phyloP scores from a whole-genome alignment of 2,888 invertebrate genomes.

The Vanessa cardui region DNA sequence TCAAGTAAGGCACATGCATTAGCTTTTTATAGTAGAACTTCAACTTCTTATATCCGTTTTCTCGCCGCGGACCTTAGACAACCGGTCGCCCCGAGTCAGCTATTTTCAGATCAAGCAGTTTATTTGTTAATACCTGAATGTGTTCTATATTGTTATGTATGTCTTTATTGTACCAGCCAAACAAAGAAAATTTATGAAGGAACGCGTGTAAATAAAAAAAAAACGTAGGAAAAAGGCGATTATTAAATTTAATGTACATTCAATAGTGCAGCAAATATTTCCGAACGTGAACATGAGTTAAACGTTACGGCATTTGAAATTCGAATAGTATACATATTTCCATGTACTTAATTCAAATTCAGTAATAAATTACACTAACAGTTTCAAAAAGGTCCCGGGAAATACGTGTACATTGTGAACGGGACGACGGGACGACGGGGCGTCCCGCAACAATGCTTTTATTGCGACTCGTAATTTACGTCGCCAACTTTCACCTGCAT shows the following conservation, averaged over 20 bases:
- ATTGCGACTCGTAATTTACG: constrained; percentile 28
- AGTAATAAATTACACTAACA: constrained; percentile 21
- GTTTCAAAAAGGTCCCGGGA: constrained; percentile 27
- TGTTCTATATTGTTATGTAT: too few relatives aligned
- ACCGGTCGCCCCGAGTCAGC: too few relatives aligned
- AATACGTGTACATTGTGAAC: constrained; percentile 24
- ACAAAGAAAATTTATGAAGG: too few relatives aligned
- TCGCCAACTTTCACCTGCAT: constrained; percentile 28
- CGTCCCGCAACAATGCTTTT: constrained; percentile 28
- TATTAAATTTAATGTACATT: not conserved
- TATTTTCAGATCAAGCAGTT: too few relatives aligned
- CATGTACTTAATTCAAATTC: constrained; percentile 15
- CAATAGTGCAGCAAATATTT: not conserved
- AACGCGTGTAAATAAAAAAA: too few relatives aligned
- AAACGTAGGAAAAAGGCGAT: not conserved
- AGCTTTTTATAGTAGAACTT: too few relatives aligned
- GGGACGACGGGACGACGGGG: constrained; percentile 23
- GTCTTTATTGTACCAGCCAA: too few relatives aligned
- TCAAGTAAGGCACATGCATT: too few relatives aligned
- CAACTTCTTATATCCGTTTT: too few relatives aligned
- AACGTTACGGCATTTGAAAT: not conserved
- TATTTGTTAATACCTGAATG: too few relatives aligned
- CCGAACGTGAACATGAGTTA: not conserved
- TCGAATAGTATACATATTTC: not conserved
- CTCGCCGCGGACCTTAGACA: too few relatives aligned